phyloP scores from a whole-genome alignment of 2,113 vertebrate species.

The Odocoileus virginianus region DNA sequence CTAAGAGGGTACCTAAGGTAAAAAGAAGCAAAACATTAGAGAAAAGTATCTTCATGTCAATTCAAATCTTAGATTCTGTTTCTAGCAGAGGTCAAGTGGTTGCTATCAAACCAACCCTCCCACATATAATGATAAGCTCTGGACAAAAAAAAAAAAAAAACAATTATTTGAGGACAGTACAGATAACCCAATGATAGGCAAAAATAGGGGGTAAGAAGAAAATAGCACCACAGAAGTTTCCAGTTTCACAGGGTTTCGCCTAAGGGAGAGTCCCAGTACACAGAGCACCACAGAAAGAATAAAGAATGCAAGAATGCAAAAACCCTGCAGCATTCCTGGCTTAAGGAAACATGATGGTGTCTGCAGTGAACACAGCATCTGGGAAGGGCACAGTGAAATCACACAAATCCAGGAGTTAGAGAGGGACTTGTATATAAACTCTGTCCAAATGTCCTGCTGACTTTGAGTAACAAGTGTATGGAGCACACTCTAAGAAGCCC shows the following conservation, averaged over 20 bases:
- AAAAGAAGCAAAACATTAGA: constrained; percentile 68
- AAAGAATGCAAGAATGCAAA: background rate
- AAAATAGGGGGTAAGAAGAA: background rate
- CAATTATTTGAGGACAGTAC: background rate
- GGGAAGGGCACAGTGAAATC: background rate
- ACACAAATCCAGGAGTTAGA: background rate
- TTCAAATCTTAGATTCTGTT: constrained; percentile 37
- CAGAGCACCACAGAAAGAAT: background rate
- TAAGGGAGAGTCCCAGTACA: background rate
- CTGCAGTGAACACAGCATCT: background rate
- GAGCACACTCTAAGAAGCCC: background rate
- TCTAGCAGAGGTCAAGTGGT: constrained; percentile 1
- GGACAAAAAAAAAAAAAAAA: constrained; percentile 21
- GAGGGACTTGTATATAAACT: background rate
- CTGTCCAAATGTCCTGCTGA: background rate
- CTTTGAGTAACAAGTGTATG: background rate
- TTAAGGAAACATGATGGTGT: background rate
- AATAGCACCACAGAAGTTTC: background rate
- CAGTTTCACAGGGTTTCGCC: background rate
- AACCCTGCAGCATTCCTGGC: background rate
- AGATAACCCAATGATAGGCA: background rate
- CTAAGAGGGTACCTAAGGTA: constrained; percentile 92
- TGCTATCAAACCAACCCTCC: background rate
- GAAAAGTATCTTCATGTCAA: constrained; percentile 36
- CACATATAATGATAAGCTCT: background rate